Evolutionary conservation across 2,888 invertebrate species (phyloP), one percentile per base, ranked within the genome.

Genomic region (Ctenicera cuprea): DNA sequence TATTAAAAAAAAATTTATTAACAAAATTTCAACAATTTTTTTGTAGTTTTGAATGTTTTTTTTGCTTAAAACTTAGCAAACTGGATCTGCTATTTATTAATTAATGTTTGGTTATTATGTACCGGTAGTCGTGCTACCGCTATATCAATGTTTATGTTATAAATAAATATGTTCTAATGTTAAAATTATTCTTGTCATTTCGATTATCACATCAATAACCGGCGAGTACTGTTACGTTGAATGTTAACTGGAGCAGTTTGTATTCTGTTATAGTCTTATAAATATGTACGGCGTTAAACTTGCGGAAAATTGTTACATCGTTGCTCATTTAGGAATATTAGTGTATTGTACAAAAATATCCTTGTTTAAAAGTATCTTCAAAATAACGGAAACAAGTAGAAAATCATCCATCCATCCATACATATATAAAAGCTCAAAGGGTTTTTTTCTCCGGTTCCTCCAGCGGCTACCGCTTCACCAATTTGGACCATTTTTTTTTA

Each of bases 231-330:
- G 52, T 22, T 52, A 52, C 3, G 52, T 20, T 52, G n/a, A 52
- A 52, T 16, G 59, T 37, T 59, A 52, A 52, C 52, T 59, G n/a
- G 59, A 59, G 59, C 59, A 37, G 5, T 59, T 18, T 59, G 33
- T 33, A 33, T 33, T 33, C 33, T 3, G 33, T 33, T 37, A 37
- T 37, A 37, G 59, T 16, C 14, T 37, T n/a, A 59, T 59, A 37
- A 59, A 59, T 59, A 59, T 59, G 33, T 37, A 59, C 37, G 16
- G 3, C 7, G 59, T 37, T 59, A 59, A 59, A 37, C 11, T 8
- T 12, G 59, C 30, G 59, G 59, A 59, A 59, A 59, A 59, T 59
- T 37, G 59, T 37, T 14, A 37, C 59, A n/a, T 59, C 30, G 52
- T 52, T 52, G 26, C 11, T 1, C 7, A 26, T 33, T 33, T 9